Base-by-base conservation (phyloP, 2,888 invertebrate genomes). In the Fabriciana adippe region DNA sequence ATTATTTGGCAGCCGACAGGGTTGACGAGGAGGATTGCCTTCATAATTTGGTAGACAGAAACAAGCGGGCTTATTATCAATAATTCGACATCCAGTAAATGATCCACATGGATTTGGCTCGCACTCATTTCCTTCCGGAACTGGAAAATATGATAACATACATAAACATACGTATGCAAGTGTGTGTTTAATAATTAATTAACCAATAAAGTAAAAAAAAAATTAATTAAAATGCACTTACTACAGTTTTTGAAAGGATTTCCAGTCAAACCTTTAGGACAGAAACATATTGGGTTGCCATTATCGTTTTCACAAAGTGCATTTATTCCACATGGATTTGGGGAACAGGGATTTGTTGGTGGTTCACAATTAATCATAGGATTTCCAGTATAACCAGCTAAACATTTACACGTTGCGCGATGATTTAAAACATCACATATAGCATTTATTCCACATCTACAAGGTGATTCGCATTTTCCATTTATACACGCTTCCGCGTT, bases 211-310 rank as follows among this genome's bases (percentile, higher is more conserved):
- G 50, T 51, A 11, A 41, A 41, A 8, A 41, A 41, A 26, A 26
- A 5, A 26, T 4, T 26, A 26, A 5, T 26, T 5, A 4, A 75
- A 64, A 31, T 35, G 66, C 87, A 96, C 97, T 94, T 94, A 97
- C 97, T 97, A 94, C 97, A 97, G 88, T 95, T 96, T 82, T 95
- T 95, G 84, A 97, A 97, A 55, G 98, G 98, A 93, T 98, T 97
- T 85, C 98, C 98, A 4, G 97, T 97, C 72, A 97, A 92, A 71
- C 97, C 97, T 85, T 96, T 97, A 0, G 97, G 97, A 81, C 98
- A 98, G 90, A 94, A 97, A 81, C 98, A 98, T 74, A 97, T 96
- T 2, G 97, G 97, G 84, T 95, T 96, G 62, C 97, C 97, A 77
- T 96, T 95, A 77, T 97, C 97, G 61, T 95, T 94, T 89, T 97